phyloP scores from a whole-genome alignment of 2,113 vertebrate genomes.

The Sisor rabdophorus region DNA sequence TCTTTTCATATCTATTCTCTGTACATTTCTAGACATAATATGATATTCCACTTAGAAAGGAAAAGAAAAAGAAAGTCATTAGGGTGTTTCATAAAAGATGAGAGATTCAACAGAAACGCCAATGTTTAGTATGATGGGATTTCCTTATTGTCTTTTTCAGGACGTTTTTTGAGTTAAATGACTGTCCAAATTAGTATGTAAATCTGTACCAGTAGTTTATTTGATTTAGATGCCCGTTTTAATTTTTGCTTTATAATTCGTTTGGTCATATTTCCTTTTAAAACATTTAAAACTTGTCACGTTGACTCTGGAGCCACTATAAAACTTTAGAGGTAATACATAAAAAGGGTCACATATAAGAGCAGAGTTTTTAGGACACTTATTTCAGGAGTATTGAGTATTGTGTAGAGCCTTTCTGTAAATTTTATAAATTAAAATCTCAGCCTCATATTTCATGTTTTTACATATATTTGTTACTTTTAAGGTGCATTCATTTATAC shows the following conservation, averaged over 20 bases:
- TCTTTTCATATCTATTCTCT: conserved; percentile 63
- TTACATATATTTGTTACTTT: too few relatives aligned
- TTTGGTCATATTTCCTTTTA: not conserved
- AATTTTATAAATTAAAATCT: not conserved
- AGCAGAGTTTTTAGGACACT: not conserved
- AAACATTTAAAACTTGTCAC: not conserved
- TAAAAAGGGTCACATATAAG: not conserved
- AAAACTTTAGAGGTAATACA: not conserved
- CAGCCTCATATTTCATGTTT: not conserved
- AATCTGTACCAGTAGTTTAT: not conserved
- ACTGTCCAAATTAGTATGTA: not conserved
- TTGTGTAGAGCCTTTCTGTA: too few relatives aligned
- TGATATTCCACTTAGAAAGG: conserved; percentile 45
- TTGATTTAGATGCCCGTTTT: conserved; percentile 2
- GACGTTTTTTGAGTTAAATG: not conserved
- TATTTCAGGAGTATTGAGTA: not conserved
- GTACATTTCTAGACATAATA: conserved; percentile 48
- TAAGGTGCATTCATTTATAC: not conserved
- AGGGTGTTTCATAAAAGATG: conserved; percentile 19
- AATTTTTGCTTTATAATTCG: conserved; percentile 20
- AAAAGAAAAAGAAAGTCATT: conserved; percentile 26
- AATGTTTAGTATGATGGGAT: not conserved
- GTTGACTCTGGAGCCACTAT: not conserved
- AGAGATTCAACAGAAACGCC: not conserved
- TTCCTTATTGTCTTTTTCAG: not conserved